Base-by-base conservation (phyloP, 1,140 invertebrate genomes). In the Semibalanus balanoides region DNA sequence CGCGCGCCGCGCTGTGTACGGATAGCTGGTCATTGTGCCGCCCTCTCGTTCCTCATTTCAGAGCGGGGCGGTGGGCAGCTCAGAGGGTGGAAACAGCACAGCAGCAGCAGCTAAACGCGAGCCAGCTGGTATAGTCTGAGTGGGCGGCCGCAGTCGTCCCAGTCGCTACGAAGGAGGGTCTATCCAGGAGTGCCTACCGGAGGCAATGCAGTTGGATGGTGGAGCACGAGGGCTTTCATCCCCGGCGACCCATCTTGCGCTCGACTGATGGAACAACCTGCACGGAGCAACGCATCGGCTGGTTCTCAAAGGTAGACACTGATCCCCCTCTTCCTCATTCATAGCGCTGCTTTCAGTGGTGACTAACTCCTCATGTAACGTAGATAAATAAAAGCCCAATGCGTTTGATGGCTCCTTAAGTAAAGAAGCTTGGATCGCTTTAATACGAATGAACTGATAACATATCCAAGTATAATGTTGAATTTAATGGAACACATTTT, bases 131-230 rank as follows among this genome's bases (percentile, higher is more conserved):
- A n/a, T n/a, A n/a, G n/a, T n/a, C n/a, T 25, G 19, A 28, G 30
- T 14, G 3, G 22, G 51, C 31, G 30, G 73, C 70, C 43, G 29
- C 35, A 28, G 43, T 31, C n/a, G 27, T 78, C 51, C 86, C 22
- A 88, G 90, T n/a, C 87, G 90, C 75, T 94, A 92, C 80, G 88
- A n/a, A 88, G 73, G 80, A 89, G 11, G 94, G 95, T n/a, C 3
- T 97, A 91, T n/a, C 84, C 91, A 94, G 82, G 94, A 96, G 82
- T 96, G 94, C 79, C 87, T 95, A 78, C 91, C 90, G 70, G 95
- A 98, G 82, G 89, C 91, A 0, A 90, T 96, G 84, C 88, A 93
- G 79, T 97, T n/a, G 93, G 83, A 88, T 97, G 28, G 91, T 94
- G 0, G 94, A 97, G 80, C 88, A 90, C 0, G 92, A 95, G 81